phyloP scores from a whole-genome alignment of 2,888 invertebrate genomes.

The Hypena proboscidalis region DNA sequence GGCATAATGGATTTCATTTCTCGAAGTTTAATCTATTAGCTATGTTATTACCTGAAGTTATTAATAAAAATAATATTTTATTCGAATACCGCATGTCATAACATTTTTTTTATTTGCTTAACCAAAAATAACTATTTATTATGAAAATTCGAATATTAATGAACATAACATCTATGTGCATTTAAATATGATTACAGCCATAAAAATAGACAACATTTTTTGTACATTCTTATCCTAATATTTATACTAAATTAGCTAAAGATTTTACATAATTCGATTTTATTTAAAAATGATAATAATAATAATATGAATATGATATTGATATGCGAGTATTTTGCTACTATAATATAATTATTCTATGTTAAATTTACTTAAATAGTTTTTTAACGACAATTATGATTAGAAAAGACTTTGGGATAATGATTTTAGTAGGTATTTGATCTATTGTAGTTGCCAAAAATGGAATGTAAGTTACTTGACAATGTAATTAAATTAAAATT shows the following conservation, averaged over 20 bases:
- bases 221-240: conserved; percentile 40
- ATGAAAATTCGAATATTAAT: background rate
- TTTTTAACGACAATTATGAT: conserved; percentile 1
- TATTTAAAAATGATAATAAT: conserved; percentile 27
- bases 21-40: background rate
- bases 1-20: conserved; percentile 57
- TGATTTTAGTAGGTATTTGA: conserved; percentile 13
- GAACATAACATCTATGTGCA: conserved; percentile 20
- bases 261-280: conserved; percentile 48
- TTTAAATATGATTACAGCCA: conserved; percentile 41
- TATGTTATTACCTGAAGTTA: no score
- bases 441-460: conserved; percentile 17
- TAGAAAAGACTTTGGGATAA: conserved; percentile 29
- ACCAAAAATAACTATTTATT: background rate
- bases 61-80: no score
- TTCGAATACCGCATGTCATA: no score
- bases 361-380: conserved; percentile 17
- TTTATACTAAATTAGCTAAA: conserved; percentile 34
- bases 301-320: conserved; percentile 43
- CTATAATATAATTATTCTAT: conserved; percentile 29
- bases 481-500: conserved; percentile 6
- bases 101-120: conserved; percentile 3
- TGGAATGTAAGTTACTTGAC: conserved; percentile 1
- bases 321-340: conserved; percentile 63
- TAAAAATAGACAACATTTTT: conserved; percentile 57